These are phyloP conservation scores for Garra rufa DNA, from an alignment of 2,113 vertebrate species.

Conservation along the genomic window DNA sequence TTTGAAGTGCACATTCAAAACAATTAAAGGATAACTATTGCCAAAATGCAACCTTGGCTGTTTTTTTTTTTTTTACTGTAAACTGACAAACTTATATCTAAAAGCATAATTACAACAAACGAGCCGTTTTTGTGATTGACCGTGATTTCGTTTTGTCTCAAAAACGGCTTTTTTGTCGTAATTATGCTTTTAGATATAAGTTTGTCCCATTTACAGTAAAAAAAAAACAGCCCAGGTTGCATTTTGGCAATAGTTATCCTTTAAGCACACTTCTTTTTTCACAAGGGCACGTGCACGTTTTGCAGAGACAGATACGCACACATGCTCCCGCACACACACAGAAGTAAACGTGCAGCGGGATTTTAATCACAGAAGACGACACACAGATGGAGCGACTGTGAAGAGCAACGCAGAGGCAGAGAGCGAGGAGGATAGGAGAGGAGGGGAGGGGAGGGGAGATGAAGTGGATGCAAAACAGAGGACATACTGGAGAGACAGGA, in stretches of 20 bases:
- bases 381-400: slow-evolving; percentile 76
- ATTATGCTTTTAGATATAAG: too few relatives aligned
- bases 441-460: slow-evolving; percentile 65
- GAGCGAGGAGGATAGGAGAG: slow-evolving; percentile 58
- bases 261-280: background rate
- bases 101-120: too few relatives aligned
- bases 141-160: too few relatives aligned
- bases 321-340: background rate
- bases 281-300: background rate
- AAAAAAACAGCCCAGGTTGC: too few relatives aligned
- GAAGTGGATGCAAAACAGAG: slow-evolving; percentile 57
- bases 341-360: slow-evolving; percentile 40
- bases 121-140: too few relatives aligned
- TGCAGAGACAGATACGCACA: background rate
- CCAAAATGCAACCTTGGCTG: too few relatives aligned
- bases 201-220: too few relatives aligned
- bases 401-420: slow-evolving; percentile 61
- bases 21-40: too few relatives aligned
- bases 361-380: slow-evolving; percentile 65
- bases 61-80: too few relatives aligned
- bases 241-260: too few relatives aligned
- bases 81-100: too few relatives aligned
- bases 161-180: too few relatives aligned
- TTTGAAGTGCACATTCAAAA: background rate
- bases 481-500: slow-evolving; percentile 30